Conservation (phyloP, 2,113 vertebrate genomes). For the Xenotilapia longispinis region DNA sequence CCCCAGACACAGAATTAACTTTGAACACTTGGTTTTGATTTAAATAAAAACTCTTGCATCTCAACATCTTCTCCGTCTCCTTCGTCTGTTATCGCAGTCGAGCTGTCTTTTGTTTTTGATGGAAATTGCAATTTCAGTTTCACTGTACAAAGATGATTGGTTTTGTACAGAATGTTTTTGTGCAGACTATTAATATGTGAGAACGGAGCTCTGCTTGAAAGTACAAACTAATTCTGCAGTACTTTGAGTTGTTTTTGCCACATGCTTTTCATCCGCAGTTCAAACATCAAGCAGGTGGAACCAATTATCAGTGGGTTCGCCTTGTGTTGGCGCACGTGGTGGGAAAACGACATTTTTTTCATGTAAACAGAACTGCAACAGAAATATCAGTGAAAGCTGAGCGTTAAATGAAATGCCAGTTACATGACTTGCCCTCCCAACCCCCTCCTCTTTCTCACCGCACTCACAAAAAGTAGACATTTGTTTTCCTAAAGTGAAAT, state of each 20-base stretch:
- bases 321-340: background rate
- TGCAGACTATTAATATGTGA: background rate
- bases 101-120: background rate
- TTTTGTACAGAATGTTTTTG: background rate
- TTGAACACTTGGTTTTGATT: conserved; percentile 18
- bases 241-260: background rate
- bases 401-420: background rate
- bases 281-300: conserved; percentile 6
- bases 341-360: background rate
- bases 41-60: conserved; percentile 51
- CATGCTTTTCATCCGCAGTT: background rate
- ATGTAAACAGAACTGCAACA: background rate
- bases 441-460: background rate
- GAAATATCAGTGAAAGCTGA: background rate
- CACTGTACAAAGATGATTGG: background rate
- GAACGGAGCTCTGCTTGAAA: background rate
- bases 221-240: background rate
- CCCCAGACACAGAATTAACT: background rate
- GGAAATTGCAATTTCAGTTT: background rate
- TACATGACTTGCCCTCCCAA: background rate
- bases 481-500: background rate
- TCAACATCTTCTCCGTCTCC: background rate
- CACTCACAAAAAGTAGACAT: background rate
- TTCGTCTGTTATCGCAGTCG: background rate
- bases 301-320: background rate